These are phyloP conservation scores for Galendromus occidentalis DNA, from an alignment of 1,140 invertebrate genomes.

Conservation along the genomic window DNA sequence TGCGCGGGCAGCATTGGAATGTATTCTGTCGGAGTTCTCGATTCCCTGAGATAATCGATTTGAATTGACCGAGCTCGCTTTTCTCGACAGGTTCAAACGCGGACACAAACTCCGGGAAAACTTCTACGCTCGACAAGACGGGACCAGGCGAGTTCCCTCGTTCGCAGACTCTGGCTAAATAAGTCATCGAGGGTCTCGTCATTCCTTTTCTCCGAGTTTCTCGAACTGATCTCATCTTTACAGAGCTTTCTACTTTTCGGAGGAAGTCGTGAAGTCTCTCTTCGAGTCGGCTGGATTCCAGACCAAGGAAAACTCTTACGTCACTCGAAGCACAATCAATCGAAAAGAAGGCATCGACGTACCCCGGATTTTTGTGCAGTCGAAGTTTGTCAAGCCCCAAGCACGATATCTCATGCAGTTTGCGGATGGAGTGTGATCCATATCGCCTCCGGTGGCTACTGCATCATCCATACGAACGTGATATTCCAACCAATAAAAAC, in stretches of 20 bases:
- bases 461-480: too few species aligned
- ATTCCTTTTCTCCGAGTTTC: too few species aligned
- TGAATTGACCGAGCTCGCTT: constrained; percentile 21
- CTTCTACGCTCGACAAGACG: constrained; percentile 91
- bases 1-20: background rate
- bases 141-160: constrained; percentile 49
- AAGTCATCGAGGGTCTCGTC: too few species aligned
- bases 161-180: too few species aligned
- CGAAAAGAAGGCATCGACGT: constrained; percentile 74
- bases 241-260: constrained; percentile 24
- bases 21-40: too few species aligned
- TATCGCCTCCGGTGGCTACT: too few species aligned
- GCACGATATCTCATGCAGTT: too few species aligned
- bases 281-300: constrained; percentile 46
- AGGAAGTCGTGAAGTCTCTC: constrained; percentile 32
- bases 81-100: constrained; percentile 51
- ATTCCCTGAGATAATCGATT: too few species aligned
- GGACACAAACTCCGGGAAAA: constrained; percentile 83
- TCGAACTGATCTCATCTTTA: constrained; percentile 1
- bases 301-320: constrained; percentile 43
- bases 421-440: too few species aligned
- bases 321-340: constrained; percentile 69
- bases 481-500: too few species aligned
- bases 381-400: constrained; percentile 43
- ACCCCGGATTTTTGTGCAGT: constrained; percentile 72